phyloP scores from a whole-genome alignment of 23 tunicate genomes.

The Phallusia fumigata region DNA sequence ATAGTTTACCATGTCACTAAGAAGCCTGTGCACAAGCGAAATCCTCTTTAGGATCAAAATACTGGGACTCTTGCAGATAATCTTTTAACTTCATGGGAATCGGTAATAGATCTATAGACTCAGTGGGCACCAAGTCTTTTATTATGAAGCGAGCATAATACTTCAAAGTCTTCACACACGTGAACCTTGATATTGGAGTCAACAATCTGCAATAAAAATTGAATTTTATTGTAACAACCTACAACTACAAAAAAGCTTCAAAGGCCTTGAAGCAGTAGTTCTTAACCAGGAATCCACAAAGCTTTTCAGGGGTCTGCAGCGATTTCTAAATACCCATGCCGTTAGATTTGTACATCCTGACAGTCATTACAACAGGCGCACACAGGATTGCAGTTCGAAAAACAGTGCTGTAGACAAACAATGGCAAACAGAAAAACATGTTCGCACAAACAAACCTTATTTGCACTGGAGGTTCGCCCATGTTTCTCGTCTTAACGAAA shows the following conservation, averaged over 20 bases:
- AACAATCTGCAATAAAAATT: slow-evolving; percentile 39
- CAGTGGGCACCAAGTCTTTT: slow-evolving; percentile 36
- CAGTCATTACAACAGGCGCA: no score
- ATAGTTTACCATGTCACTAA: background rate
- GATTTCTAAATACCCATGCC: no score
- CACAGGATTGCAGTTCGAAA: no score
- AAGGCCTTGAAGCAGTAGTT: no score
- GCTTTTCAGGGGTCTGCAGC: no score
- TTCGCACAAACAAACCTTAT: slow-evolving; percentile 41
- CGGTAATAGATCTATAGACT: slow-evolving; percentile 35
- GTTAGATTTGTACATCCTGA: no score
- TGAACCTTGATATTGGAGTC: slow-evolving; percentile 76
- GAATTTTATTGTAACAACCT: no score
- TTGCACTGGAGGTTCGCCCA: slow-evolving; percentile 94
- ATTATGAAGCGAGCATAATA: slow-evolving; percentile 59
- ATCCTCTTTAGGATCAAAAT: slow-evolving; percentile 83
- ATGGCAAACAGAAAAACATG: no score
- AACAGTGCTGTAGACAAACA: background rate
- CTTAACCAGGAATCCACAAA: no score
- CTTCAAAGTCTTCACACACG: slow-evolving; percentile 73
- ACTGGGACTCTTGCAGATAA: slow-evolving; percentile 45
- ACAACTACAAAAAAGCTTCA: no score
- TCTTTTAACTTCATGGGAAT: slow-evolving; percentile 43
- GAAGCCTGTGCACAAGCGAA: slow-evolving; percentile 36
- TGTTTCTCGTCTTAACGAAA: slow-evolving; percentile 70